phyloP scores from a whole-genome alignment of 1,140 invertebrate species.

The Euura lappo region DNA sequence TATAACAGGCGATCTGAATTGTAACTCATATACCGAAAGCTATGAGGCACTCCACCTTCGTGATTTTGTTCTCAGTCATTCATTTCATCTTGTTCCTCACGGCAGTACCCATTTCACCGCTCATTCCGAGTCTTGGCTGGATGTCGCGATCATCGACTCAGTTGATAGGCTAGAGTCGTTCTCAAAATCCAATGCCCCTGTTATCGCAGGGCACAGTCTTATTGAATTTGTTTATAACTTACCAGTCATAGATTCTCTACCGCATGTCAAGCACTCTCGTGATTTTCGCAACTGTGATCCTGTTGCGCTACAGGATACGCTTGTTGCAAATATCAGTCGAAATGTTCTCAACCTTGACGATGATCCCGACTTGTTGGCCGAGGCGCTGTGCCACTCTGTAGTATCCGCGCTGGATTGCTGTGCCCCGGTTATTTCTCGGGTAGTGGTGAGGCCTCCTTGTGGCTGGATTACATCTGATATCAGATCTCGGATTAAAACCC shows the following conservation, averaged over 20 bases:
- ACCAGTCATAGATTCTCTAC: constrained; percentile 8
- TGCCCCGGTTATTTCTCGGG: background rate
- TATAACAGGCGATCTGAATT: background rate
- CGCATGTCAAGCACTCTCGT: background rate
- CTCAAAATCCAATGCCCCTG: too few species aligned
- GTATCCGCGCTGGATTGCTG: too few species aligned
- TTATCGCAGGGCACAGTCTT: too few species aligned
- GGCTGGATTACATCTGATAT: too few species aligned
- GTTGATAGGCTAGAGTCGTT: too few species aligned
- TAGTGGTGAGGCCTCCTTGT: background rate
- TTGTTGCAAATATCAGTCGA: background rate
- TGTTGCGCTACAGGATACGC: too few species aligned
- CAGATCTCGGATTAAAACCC: background rate
- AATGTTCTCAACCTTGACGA: background rate
- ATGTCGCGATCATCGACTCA: too few species aligned
- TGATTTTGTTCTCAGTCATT: too few species aligned
- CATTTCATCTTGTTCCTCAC: too few species aligned
- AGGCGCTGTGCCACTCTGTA: background rate
- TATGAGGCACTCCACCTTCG: constrained; percentile 1
- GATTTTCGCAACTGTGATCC: background rate
- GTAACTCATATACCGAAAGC: background rate
- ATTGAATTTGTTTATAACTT: too few species aligned
- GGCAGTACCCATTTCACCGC: too few species aligned
- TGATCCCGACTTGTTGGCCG: background rate
- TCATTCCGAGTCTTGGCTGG: too few species aligned